A percentile compares a stretch with the other conserved stretches of the same genome.
Evolutionary conservation across 2,113 vertebrate species (phyloP).

Genomic region (Platichthys flesus): DNA sequence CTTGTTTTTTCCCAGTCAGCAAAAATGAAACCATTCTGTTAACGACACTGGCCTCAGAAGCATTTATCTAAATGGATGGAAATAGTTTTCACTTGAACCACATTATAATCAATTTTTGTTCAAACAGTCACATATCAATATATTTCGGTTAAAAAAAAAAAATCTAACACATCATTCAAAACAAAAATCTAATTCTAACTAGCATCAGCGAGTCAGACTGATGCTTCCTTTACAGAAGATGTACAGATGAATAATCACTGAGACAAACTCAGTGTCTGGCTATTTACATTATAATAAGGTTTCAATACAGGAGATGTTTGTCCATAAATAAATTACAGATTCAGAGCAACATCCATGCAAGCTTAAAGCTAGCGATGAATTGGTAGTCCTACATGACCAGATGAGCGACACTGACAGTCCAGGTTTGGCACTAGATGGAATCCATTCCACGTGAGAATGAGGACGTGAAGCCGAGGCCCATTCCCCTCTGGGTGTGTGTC

Average conservation of each 20-base stretch:
- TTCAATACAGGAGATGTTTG: slow-evolving; percentile 67
- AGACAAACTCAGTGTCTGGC: slow-evolving; percentile 88
- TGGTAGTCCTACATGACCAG: slow-evolving; percentile 84
- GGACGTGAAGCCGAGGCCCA: slow-evolving; percentile 98
- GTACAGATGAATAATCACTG: slow-evolving; percentile 86
- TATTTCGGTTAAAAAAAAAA: slow-evolving; percentile 82
- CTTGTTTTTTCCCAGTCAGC: slow-evolving; percentile 6
- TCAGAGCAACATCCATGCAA: slow-evolving; percentile 97
- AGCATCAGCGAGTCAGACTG: slow-evolving; percentile 55
- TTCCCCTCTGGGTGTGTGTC: slow-evolving; percentile 97
- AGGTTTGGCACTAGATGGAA: slow-evolving; percentile 83
- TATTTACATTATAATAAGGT: slow-evolving; percentile 92
- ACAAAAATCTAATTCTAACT: slow-evolving; percentile 53
- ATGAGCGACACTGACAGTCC: slow-evolving; percentile 48
- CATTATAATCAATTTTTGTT: slow-evolving; percentile 83
- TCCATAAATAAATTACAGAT: slow-evolving; percentile 94
- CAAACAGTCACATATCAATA: slow-evolving; percentile 85
- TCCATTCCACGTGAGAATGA: slow-evolving; percentile 98
- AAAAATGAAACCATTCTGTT: slow-evolving; percentile 26
- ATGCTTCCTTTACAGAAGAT: slow-evolving; percentile 67
- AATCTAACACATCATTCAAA: slow-evolving; percentile 67
- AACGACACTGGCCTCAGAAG: slow-evolving; percentile 36
- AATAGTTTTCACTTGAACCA: slow-evolving; percentile 84
- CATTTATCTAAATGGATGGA: slow-evolving; percentile 62
- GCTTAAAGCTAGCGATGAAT: slow-evolving; percentile 90